These are phyloP conservation scores for Oceanites oceanicus DNA, from an alignment of 2,113 vertebrate genomes.

Conservation along the genomic window DNA sequence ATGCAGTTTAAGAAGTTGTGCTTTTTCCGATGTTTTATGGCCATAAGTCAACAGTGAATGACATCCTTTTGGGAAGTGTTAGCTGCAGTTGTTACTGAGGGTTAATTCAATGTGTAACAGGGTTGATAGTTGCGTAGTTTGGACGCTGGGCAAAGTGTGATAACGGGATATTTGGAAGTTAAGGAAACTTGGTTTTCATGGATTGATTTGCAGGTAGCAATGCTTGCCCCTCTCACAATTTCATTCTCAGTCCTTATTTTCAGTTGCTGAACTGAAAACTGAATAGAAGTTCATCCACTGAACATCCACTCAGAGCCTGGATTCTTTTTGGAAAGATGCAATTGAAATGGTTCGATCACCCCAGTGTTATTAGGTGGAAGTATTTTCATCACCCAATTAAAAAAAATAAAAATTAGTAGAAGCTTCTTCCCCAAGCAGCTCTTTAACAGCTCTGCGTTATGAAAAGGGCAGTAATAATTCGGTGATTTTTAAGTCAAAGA, in stretches of 20 bases:
- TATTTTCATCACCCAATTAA: neutral
- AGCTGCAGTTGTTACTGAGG: neutral
- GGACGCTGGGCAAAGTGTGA: neutral
- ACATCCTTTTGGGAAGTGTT: neutral
- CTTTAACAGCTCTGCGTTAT: neutral
- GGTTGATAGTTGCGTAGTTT: neutral
- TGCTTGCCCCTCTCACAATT: neutral
- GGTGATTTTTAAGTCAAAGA: neutral
- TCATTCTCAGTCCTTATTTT: neutral
- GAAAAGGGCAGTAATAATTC: neutral
- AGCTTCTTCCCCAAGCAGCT: neutral
- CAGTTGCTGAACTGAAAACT: neutral
- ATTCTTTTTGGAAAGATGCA: neutral
- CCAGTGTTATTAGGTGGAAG: neutral
- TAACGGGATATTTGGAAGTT: neutral
- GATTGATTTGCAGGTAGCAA: neutral
- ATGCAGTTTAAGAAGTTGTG: neutral
- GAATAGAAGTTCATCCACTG: neutral
- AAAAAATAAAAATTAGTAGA: neutral
- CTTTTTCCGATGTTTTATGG: constrained; percentile 2
- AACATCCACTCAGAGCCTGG: neutral
- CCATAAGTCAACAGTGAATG: neutral
- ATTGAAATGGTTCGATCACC: neutral
- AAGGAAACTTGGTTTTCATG: neutral
- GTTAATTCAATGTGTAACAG: neutral